Evolutionary conservation across 1,140 invertebrate species (phyloP).

Genomic region (Hesperophylax magnus): DNA sequence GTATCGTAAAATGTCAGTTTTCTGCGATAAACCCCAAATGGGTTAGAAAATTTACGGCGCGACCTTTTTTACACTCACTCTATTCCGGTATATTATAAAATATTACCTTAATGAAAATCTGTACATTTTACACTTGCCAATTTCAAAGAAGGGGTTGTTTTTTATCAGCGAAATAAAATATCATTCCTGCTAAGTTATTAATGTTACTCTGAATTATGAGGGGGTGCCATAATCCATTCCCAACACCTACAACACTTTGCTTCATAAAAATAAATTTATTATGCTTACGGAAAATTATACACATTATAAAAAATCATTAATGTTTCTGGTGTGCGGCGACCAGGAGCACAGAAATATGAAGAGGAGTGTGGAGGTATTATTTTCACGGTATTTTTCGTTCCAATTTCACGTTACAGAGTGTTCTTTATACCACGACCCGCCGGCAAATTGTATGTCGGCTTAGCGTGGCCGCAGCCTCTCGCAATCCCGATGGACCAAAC

Average conservation of each 20-base stretch:
- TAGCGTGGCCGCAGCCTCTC: slow-evolving; percentile 4
- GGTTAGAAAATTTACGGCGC: slow-evolving; percentile 52
- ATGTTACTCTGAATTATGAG: slow-evolving; percentile 36
- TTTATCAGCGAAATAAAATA: slow-evolving; percentile 41
- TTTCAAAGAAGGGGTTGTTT: slow-evolving; percentile 47
- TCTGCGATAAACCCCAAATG: slow-evolving; percentile 55
- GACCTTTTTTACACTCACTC: slow-evolving; percentile 55
- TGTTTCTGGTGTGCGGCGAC: too few relatives aligned
- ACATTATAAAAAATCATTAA: too few relatives aligned
- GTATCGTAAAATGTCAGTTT: slow-evolving; percentile 57
- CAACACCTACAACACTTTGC: too few relatives aligned
- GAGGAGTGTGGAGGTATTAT: neutral
- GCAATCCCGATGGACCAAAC: slow-evolving; percentile 52
- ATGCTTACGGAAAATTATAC: too few relatives aligned
- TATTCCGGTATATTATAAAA: slow-evolving; percentile 58
- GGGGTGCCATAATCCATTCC: neutral
- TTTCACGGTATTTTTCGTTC: neutral
- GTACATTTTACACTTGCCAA: slow-evolving; percentile 58
- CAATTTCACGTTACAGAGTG: neutral
- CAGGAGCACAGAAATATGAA: neutral
- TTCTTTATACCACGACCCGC: slow-evolving; percentile 14
- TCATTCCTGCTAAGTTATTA: slow-evolving; percentile 47
- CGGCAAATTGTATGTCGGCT: slow-evolving; percentile 31
- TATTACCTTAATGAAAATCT: slow-evolving; percentile 59
- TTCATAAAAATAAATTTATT: too few relatives aligned